Evolutionary conservation across 2,888 invertebrate species (phyloP).

Genomic region (Acleris laterana): DNA sequence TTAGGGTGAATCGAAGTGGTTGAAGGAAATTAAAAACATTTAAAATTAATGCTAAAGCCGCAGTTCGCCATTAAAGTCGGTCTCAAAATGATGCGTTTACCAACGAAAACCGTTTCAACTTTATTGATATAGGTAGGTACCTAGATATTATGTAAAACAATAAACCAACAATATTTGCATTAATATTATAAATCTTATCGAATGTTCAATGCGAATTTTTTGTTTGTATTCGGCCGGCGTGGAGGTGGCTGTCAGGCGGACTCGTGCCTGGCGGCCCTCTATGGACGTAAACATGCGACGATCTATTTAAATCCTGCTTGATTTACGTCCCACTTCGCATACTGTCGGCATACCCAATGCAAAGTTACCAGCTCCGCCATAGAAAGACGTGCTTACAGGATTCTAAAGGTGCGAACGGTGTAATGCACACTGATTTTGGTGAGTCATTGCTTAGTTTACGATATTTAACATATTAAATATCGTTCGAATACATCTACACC

Average conservation of each 20-base stretch:
- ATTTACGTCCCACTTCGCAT: conserved; percentile 63
- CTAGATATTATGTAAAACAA: neutral
- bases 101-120: too few species aligned
- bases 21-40: too few species aligned
- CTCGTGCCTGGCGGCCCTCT: conserved; percentile 41
- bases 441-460: too few species aligned
- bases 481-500: too few species aligned
- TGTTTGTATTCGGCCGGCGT: conserved; percentile 43
- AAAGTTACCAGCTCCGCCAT: conserved; percentile 30
- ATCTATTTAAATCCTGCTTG: conserved; percentile 58
- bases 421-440: neutral
- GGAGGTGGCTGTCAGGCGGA: conserved; percentile 30
- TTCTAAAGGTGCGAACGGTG: conserved; percentile 3
- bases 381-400: conserved; percentile 12
- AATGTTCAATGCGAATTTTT: conserved; percentile 37
- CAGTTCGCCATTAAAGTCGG: too few species aligned
- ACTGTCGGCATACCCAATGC: conserved; percentile 37
- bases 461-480: too few species aligned
- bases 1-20: too few species aligned
- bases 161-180: neutral
- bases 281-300: conserved; percentile 49
- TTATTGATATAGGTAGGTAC: neutral
- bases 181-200: conserved; percentile 18
- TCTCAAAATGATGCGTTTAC: too few species aligned
- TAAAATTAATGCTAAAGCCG: too few species aligned